Evolutionary conservation across 2,113 vertebrate genomes (phyloP).

Genomic region (Pandion haliaetus): DNA sequence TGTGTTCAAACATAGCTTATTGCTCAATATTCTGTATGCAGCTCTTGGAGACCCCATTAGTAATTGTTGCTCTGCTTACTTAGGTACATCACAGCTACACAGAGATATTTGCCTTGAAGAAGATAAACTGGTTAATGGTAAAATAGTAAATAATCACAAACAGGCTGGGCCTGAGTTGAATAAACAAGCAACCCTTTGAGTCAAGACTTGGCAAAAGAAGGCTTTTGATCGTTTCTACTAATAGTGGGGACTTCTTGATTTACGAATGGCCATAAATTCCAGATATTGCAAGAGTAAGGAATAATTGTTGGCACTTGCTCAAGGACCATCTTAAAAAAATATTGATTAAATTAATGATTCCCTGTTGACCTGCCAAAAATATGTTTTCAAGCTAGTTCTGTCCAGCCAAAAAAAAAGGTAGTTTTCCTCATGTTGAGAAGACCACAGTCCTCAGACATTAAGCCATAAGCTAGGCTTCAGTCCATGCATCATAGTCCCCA

Average conservation of each 20-base stretch:
- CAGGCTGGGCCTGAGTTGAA: not conserved
- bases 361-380: not conserved
- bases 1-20: not conserved
- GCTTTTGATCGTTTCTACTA: not conserved
- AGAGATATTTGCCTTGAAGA: not conserved
- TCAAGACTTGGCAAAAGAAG: not conserved
- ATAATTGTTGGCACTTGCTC: not conserved
- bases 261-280: not conserved
- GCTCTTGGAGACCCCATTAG: not conserved
- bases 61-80: not conserved
- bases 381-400: not conserved
- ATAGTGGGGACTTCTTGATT: not conserved
- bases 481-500: not conserved
- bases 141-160: not conserved
- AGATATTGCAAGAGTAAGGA: not conserved
- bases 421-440: not conserved
- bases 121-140: not conserved
- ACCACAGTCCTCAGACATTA: not conserved
- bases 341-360: not conserved
- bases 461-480: not conserved
- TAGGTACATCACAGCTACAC: not conserved
- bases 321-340: not conserved
- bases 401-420: rapidly evolving
- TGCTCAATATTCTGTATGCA: not conserved
- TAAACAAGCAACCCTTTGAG: not conserved